Conservation (phyloP, 2,113 vertebrate species). For the Nycticryphes semicollaris region DNA sequence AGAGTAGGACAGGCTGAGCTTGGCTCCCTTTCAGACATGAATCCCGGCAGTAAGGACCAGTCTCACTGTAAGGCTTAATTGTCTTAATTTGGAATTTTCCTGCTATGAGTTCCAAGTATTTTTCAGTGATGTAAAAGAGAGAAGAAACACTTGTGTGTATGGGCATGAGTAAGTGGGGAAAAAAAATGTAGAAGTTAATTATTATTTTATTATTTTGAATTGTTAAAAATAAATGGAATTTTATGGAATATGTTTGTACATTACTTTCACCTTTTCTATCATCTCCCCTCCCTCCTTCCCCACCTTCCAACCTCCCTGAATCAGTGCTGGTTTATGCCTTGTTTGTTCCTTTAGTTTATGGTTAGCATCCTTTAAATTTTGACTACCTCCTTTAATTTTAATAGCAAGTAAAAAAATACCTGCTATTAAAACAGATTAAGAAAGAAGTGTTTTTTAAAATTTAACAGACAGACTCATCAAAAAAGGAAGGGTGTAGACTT, state of each 20-base stretch:
- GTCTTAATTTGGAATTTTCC: neutral
- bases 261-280: neutral
- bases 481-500: neutral
- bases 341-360: neutral
- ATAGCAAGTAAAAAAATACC: too few relatives aligned
- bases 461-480: neutral
- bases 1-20: neutral
- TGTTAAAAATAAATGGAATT: neutral
- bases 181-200: neutral
- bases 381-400: neutral
- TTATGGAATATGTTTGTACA: neutral
- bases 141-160: neutral
- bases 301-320: neutral
- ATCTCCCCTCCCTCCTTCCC: too few relatives aligned
- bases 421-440: neutral
- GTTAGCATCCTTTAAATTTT: neutral
- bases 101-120: neutral
- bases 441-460: neutral
- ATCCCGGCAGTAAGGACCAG: neutral
- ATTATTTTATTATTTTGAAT: neutral
- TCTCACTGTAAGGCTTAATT: neutral
- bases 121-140: neutral
- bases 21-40: neutral
- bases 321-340: neutral
- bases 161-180: neutral